Percentiles rank a stretch among this genome's conserved stretches.
These are phyloP conservation scores for Eunapius fragilis DNA, from an alignment of 37 sponge, comb jelly and placozoan genomes.

Conservation along the genomic window DNA sequence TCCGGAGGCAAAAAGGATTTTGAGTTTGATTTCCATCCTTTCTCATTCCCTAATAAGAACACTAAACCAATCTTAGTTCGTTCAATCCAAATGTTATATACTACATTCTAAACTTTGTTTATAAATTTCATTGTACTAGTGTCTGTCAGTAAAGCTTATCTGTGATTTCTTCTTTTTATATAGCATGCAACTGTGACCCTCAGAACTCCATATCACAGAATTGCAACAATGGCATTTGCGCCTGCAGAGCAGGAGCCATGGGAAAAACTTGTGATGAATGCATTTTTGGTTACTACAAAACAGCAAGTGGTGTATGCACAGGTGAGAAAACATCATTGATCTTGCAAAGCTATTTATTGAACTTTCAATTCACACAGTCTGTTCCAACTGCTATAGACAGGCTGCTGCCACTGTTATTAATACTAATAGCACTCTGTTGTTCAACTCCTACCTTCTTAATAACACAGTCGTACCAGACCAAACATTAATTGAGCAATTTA, in stretches of 20 bases:
- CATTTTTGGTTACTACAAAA: constrained; percentile 63
- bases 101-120: too few relatives aligned
- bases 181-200: constrained; percentile 80
- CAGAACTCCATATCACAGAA: constrained; percentile 74
- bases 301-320: constrained; percentile 45
- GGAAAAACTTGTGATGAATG: constrained; percentile 76
- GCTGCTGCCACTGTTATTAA: background rate
- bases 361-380: background rate
- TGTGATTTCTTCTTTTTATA: background rate
- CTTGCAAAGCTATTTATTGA: background rate
- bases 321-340: constrained; percentile 18
- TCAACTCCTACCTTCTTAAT: background rate
- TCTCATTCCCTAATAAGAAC: too few relatives aligned
- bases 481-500: background rate
- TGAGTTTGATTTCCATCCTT: too few relatives aligned
- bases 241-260: constrained; percentile 65
- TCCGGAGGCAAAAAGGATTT: too few relatives aligned
- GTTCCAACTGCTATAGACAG: background rate
- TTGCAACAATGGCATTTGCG: constrained; percentile 36
- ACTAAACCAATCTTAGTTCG: too few relatives aligned
- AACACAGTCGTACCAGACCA: background rate
- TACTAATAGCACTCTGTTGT: background rate
- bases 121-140: too few relatives aligned
- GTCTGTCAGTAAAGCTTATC: too few relatives aligned
- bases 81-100: too few relatives aligned